Evolutionary conservation across 2,113 vertebrate genomes (phyloP).

Genomic region (Chloroceryle aenea): DNA sequence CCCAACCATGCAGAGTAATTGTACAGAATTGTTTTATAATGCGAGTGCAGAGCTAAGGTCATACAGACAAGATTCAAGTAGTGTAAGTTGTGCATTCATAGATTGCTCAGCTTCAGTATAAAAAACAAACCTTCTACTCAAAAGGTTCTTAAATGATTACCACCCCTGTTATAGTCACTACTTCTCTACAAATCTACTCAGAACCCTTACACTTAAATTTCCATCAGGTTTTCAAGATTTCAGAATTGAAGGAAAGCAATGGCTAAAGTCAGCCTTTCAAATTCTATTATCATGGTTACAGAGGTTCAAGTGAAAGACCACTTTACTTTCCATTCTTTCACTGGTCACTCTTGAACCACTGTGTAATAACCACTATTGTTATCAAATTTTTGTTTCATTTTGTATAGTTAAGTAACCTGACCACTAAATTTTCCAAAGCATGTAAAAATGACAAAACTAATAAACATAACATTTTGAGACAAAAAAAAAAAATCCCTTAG

Average conservation of each 20-base stretch:
- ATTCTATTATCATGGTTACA: background rate
- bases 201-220: background rate
- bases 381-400: background rate
- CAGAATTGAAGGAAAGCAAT: background rate
- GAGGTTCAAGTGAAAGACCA: background rate
- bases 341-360: background rate
- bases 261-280: background rate
- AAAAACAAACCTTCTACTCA: background rate
- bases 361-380: background rate
- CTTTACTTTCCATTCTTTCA: background rate
- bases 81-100: background rate
- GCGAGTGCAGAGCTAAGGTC: background rate
- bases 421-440: background rate
- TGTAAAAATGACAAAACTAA: background rate
- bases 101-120: background rate
- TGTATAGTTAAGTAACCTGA: background rate
- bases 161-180: background rate
- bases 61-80: background rate
- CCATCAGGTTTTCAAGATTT: background rate
- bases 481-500: background rate
- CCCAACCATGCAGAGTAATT: background rate
- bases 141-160: background rate
- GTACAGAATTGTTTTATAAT: background rate
- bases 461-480: background rate
- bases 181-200: background rate